Conservation (phyloP, 2,797 vertebrate genomes). For the Acrossocheilus wenchowensis region DNA sequence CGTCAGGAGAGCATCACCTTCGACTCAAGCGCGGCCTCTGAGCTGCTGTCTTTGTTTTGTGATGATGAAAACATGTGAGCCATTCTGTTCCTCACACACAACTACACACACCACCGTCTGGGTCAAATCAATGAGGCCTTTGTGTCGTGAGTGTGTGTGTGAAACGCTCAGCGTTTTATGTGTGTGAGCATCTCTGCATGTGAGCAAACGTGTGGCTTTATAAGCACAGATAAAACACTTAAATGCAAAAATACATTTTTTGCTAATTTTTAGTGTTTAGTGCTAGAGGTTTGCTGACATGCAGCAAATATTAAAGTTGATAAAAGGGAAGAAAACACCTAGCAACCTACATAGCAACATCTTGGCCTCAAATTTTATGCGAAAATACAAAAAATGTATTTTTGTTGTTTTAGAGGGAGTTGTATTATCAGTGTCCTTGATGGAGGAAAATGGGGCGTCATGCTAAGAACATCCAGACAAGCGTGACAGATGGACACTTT, state of each 20-base stretch:
- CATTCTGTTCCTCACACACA: constrained; percentile 54
- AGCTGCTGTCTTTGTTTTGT: constrained; percentile 54
- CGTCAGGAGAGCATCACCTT: constrained; percentile 46
- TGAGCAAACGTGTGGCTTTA: constrained; percentile 34
- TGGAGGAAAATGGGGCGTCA: neutral
- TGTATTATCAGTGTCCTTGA: neutral
- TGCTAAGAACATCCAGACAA: neutral
- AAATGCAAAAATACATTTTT: neutral
- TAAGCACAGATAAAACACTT: constrained; percentile 15
- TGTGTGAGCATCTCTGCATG: constrained; percentile 17
- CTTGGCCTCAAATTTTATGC: neutral
- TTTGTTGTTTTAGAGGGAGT: neutral
- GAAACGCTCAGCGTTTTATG: constrained; percentile 50
- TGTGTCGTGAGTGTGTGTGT: constrained; percentile 51
- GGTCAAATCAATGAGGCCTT: constrained; percentile 63
- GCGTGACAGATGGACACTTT: neutral
- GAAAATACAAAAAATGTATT: neutral
- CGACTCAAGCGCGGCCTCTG: constrained; percentile 39
- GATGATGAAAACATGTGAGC: constrained; percentile 59
- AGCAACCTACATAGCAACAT: neutral
- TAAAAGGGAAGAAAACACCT: neutral
- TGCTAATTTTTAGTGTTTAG: neutral
- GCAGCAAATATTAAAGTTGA: neutral
- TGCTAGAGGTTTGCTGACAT: neutral
- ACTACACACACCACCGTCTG: constrained; percentile 57